Evolutionary conservation across 1,140 invertebrate species (phyloP).

Genomic region (Akabosia matsudoensis): DNA sequence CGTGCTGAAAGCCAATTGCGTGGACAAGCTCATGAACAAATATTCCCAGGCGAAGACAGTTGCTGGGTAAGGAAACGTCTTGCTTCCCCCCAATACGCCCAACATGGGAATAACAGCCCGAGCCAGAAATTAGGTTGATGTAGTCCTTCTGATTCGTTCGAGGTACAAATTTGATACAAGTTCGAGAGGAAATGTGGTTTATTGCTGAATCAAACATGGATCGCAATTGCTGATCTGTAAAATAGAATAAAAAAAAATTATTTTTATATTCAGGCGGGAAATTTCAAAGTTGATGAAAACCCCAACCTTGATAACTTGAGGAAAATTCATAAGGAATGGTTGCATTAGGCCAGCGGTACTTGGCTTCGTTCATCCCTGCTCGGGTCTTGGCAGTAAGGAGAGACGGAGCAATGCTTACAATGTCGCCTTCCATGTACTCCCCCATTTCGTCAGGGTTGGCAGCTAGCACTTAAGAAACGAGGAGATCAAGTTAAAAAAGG

Average conservation of each 20-base stretch:
- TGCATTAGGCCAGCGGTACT: neutral
- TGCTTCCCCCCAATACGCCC: slow-evolving; percentile 60
- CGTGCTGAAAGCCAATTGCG: slow-evolving; percentile 64
- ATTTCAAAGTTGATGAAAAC: neutral
- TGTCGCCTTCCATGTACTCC: neutral
- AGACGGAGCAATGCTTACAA: neutral
- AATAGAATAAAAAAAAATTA: too few species aligned
- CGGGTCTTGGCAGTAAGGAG: neutral
- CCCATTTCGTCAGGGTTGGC: neutral
- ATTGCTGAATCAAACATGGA: neutral
- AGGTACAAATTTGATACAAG: neutral
- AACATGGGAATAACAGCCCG: slow-evolving; percentile 59
- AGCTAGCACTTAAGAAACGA: too few species aligned
- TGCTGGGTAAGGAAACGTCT: slow-evolving; percentile 58
- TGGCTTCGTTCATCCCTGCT: neutral
- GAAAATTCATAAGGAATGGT: neutral
- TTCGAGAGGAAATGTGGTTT: neutral
- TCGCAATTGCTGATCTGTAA: too few species aligned
- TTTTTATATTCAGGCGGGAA: neutral
- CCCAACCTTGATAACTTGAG: neutral
- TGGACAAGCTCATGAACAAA: slow-evolving; percentile 65
- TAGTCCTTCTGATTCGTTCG: neutral
- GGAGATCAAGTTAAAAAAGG: too few species aligned
- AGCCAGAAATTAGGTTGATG: neutral
- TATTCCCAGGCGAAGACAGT: slow-evolving; percentile 57